Evolutionary conservation across 2,797 vertebrate species (phyloP).

Genomic region (Sphenodon punctatus): DNA sequence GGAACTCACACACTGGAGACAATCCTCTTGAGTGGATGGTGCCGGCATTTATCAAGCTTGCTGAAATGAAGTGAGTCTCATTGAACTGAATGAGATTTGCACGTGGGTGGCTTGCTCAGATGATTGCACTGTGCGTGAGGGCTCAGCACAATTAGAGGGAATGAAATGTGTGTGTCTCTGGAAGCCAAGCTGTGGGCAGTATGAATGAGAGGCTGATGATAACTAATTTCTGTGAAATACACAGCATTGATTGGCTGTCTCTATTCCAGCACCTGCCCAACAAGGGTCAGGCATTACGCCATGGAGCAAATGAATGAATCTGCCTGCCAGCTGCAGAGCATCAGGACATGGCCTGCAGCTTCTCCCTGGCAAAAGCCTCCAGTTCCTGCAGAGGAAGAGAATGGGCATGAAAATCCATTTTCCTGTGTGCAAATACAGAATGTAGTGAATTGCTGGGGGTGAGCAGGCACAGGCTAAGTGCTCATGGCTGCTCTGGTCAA

Average conservation of each 20-base stretch:
- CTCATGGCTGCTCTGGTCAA: too few relatives aligned
- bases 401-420: not conserved
- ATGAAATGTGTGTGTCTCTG: not conserved
- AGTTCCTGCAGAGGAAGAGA: not conserved
- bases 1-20: too few relatives aligned
- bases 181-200: not conserved
- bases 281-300: not conserved
- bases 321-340: not conserved
- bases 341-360: not conserved
- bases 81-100: too few relatives aligned
- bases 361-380: not conserved
- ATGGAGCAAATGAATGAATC: not conserved
- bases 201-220: not conserved
- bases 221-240: not conserved
- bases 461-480: too few relatives aligned
- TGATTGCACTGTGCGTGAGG: not conserved
- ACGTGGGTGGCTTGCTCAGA: too few relatives aligned
- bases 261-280: not conserved
- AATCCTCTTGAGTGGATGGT: too few relatives aligned
- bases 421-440: not conserved
- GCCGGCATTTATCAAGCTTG: too few relatives aligned
- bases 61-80: too few relatives aligned
- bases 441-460: not conserved
- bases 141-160: fast-evolving
- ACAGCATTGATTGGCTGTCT: not conserved